A percentile compares a stretch with the other conserved stretches of the same genome.
Evolutionary conservation across 2,888 invertebrate genomes (phyloP).

Genomic region (Perithous albicinctus): DNA sequence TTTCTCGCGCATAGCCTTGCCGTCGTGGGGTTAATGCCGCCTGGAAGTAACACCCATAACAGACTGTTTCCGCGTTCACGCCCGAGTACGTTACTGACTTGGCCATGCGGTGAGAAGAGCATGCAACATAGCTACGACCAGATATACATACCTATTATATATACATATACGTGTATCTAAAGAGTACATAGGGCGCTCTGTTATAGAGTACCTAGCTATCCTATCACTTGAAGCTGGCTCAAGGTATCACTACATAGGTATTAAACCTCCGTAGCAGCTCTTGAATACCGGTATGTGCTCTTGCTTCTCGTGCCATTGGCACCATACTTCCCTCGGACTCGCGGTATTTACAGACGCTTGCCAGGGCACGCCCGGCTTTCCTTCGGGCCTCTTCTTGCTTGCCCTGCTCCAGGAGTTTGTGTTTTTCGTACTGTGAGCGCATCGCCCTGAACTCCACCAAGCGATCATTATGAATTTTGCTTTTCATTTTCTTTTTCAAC

Average conservation of each 20-base stretch:
- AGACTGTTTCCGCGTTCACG: constrained; percentile 75
- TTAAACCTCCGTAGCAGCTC: constrained; percentile 33
- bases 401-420: not conserved
- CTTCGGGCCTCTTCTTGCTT: not conserved
- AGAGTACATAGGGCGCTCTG: not conserved
- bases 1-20: constrained; percentile 30
- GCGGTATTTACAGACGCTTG: constrained; percentile 17
- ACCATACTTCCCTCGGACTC: constrained; percentile 26
- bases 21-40: constrained; percentile 59
- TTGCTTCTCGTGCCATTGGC: constrained; percentile 29
- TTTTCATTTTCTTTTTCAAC: not conserved
- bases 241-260: constrained; percentile 40
- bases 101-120: constrained; percentile 50
- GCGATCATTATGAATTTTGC: not conserved
- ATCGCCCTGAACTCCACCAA: not conserved
- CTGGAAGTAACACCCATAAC: constrained; percentile 68
- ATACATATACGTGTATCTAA: constrained; percentile 11
- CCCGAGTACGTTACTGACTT: constrained; percentile 72
- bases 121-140: constrained; percentile 35
- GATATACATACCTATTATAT: constrained; percentile 53
- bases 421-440: not conserved
- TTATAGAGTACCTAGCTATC: constrained; percentile 49
- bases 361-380: constrained; percentile 23
- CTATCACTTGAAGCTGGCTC: constrained; percentile 58
- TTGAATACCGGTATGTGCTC: constrained; percentile 36